A percentile compares a stretch with the other conserved stretches of the same genome.
Conservation (phyloP, 2,113 vertebrate species). For the Cochlearius cochlearius region DNA sequence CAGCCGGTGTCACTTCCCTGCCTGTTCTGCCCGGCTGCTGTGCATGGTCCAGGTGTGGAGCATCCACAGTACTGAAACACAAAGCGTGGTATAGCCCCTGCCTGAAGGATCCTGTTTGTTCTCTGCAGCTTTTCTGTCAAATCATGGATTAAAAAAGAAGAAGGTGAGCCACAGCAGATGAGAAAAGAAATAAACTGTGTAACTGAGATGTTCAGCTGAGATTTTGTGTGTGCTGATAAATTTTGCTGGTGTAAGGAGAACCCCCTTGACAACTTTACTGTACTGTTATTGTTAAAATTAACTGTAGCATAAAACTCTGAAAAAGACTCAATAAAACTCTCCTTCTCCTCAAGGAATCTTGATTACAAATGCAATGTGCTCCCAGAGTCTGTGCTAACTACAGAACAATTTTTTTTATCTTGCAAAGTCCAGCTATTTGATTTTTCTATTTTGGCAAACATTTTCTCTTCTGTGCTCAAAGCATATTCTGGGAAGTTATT, state of each 20-base stretch:
- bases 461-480: background rate
- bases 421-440: background rate
- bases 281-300: background rate
- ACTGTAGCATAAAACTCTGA: constrained; percentile 4
- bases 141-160: background rate
- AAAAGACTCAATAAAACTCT: constrained; percentile 8
- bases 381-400: background rate
- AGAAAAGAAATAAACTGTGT: background rate
- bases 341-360: background rate
- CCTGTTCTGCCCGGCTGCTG: background rate
- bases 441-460: background rate
- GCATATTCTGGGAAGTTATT: background rate
- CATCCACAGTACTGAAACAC: background rate
- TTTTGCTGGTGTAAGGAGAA: constrained; percentile 3
- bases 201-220: background rate
- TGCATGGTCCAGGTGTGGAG: background rate
- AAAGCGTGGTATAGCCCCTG: fast-evolving
- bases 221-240: background rate
- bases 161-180: background rate
- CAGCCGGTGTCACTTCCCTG: background rate
- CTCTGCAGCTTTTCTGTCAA: background rate
- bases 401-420: background rate
- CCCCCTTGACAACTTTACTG: background rate
- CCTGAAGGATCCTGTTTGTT: background rate
- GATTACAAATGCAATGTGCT: background rate